Evolutionary conservation across 1,140 invertebrate genomes (phyloP), one percentile per base, ranked within the genome.

Genomic region (Dendrolimus kikuchii): DNA sequence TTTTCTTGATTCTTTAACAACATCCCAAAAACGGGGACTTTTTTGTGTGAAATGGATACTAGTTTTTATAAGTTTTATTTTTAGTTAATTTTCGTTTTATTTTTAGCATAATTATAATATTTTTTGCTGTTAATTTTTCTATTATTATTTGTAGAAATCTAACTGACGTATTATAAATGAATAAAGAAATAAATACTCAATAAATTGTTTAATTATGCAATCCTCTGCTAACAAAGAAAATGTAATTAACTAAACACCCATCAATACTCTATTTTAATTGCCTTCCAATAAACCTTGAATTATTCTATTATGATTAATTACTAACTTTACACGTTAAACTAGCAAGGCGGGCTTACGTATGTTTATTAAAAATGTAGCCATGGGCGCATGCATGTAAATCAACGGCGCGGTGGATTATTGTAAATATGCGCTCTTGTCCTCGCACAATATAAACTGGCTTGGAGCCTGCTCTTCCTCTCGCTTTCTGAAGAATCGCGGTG

Each of bases 391-490:
- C 53, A 59, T 57, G 62, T 39, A 58, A 67, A 59, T 64, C 55
- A 62, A 67, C 61, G 56, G 37, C 57, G 70, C 42, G 23, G 23
- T 23, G 7, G 63, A 71, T 71, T 71, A 71, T 65, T 74, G 60
- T 63, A 76, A 64, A 67, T 62, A 70, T 74, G 65, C 64, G 65
- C 60, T 58, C 64, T 74, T 80, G 74, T 79, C 80, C 78, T 83
- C 80, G 78, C 59, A 64, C 68, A 81, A 74, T 69, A 71, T 76
- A 79, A 85, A 86, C 80, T 71, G 51, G 78, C 78, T 83, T 68
- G 62, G 70, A 69, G 66, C 67, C 62, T 73, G 65, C 64, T 82
- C 74, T 79, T 85, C 80, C 82, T 86, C 82, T 86, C 82, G 77
- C 80, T 81, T 82, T 80, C 71, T 61, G 77, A 75, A 72, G 71